A percentile compares a stretch with the other conserved stretches of the same genome.
phyloP scores from a whole-genome alignment of 2,888 invertebrate genomes.

The Phengaris arion region DNA sequence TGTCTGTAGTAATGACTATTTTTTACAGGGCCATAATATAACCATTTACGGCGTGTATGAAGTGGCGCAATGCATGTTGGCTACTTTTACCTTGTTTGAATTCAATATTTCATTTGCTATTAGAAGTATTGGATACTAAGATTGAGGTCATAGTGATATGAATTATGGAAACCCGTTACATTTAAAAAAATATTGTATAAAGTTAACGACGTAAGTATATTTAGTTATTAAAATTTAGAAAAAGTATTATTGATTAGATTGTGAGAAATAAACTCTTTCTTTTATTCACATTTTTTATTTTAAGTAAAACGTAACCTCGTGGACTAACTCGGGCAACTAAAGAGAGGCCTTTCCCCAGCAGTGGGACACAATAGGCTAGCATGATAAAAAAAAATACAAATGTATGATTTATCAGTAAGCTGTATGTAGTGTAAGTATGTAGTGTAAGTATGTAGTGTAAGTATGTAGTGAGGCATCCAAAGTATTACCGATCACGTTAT shows the following conservation, averaged over 20 bases:
- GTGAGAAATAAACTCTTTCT: no score
- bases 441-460: no score
- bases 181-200: background rate
- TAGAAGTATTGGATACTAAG: background rate
- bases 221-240: background rate
- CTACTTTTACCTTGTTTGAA: background rate
- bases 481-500: no score
- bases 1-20: background rate
- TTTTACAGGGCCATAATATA: background rate
- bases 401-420: no score
- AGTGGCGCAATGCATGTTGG: constrained; percentile 6
- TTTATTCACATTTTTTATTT: no score
- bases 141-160: background rate
- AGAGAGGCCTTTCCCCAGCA: no score
- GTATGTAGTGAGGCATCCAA: no score
- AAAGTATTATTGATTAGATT: background rate
- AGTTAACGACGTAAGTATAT: background rate
- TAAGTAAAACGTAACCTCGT: no score
- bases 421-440: no score
- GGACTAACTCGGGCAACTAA: no score
- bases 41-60: constrained; percentile 2
- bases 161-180: background rate
- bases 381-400: no score
- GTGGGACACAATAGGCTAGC: no score
- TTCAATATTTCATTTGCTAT: background rate